Evolutionary conservation across 2,888 invertebrate genomes (phyloP).

Genomic region (Uropetala carovei): DNA sequence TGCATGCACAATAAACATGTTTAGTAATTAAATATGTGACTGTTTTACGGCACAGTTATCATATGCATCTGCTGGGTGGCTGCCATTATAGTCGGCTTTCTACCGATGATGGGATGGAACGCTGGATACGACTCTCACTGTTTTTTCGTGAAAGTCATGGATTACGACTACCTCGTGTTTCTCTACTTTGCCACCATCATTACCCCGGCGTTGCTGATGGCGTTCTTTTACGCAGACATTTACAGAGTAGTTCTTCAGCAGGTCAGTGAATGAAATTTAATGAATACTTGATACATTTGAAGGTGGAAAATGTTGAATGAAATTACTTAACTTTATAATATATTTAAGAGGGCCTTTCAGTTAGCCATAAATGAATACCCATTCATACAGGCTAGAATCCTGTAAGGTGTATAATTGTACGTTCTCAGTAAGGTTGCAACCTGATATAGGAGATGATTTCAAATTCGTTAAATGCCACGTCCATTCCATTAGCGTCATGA

Average conservation of each 20-base stretch:
- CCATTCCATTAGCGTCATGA: no score
- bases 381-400: no score
- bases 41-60: conserved; percentile 80
- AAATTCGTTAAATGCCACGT: no score
- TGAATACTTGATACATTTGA: no score
- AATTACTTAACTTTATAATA: no score
- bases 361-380: no score
- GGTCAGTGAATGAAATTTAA: conserved; percentile 77
- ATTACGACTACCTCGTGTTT: conserved; percentile 93
- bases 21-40: conserved; percentile 4
- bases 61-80: conserved; percentile 92
- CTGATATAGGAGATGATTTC: no score
- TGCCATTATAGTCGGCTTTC: conserved; percentile 87
- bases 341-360: no score
- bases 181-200: conserved; percentile 95
- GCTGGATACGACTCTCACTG: conserved; percentile 80
- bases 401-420: no score
- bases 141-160: conserved; percentile 93
- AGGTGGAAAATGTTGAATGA: no score
- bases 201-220: conserved; percentile 89
- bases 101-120: conserved; percentile 94
- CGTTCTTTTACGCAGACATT: conserved; percentile 93
- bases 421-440: no score
- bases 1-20: neutral
- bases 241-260: conserved; percentile 93